phyloP scores from a whole-genome alignment of 2,888 invertebrate genomes.

The Diaphora mendica region DNA sequence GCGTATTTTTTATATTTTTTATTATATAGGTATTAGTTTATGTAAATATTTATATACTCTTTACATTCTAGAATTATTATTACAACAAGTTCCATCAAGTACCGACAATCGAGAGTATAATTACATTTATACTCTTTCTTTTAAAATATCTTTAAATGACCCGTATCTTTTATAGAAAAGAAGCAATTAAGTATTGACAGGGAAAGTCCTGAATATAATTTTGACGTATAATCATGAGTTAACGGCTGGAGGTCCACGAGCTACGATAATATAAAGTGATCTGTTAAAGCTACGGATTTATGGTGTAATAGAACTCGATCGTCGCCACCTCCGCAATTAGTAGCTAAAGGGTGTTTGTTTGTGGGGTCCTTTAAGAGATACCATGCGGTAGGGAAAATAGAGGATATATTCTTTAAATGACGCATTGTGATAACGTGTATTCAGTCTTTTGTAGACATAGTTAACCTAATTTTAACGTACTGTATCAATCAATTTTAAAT shows the following conservation, averaged over 20 bases:
- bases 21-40: too few species aligned
- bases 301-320: constrained; percentile 66
- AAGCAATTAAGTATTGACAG: background rate
- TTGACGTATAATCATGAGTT: constrained; percentile 27
- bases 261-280: constrained; percentile 43
- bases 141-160: too few species aligned
- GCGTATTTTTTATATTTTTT: too few species aligned
- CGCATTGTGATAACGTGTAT: too few species aligned
- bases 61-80: too few species aligned
- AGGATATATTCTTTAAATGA: constrained; percentile 14
- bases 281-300: constrained; percentile 62
- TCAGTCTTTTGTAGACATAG: too few species aligned
- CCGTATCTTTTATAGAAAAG: background rate
- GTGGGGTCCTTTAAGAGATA: constrained; percentile 51
- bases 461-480: too few species aligned
- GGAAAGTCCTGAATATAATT: constrained; percentile 45
- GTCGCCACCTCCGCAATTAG: constrained; percentile 79
- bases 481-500: too few species aligned
- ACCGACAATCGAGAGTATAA: too few species aligned
- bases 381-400: constrained; percentile 33
- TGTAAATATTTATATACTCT: too few species aligned
- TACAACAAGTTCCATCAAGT: too few species aligned
- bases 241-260: constrained; percentile 43
- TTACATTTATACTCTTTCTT: too few species aligned
- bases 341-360: constrained; percentile 78